A percentile compares a stretch with the other conserved stretches of the same genome.
Conservation (phyloP, 1,140 invertebrate species). For the Drosophila watanabei region DNA sequence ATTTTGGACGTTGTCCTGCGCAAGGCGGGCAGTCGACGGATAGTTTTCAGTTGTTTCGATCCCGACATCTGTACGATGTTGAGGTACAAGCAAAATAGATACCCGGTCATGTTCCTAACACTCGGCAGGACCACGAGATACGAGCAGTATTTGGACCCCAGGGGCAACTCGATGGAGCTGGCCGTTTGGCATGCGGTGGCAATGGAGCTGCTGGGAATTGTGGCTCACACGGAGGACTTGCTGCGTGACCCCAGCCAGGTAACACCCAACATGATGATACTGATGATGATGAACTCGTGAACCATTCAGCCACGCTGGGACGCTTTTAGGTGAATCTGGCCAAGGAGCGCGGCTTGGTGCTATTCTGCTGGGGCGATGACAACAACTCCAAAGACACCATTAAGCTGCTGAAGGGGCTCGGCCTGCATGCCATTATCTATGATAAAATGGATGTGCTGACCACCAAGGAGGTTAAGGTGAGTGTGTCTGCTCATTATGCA, state of each 20-base stretch:
- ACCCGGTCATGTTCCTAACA: slow-evolving; percentile 97
- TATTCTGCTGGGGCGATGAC: slow-evolving; percentile 99
- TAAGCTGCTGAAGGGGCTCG: slow-evolving; percentile 93
- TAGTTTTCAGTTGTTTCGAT: slow-evolving; percentile 98
- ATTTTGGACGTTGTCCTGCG: slow-evolving; percentile 93
- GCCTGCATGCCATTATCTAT: slow-evolving; percentile 97
- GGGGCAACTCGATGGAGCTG: slow-evolving; percentile 92
- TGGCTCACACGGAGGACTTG: slow-evolving; percentile 96
- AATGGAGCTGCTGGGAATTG: slow-evolving; percentile 94
- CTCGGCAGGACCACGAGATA: slow-evolving; percentile 94
- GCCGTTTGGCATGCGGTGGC: slow-evolving; percentile 93
- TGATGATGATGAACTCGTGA: slow-evolving; percentile 44
- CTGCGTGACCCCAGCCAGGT: slow-evolving; percentile 92
- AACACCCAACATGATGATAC: slow-evolving; percentile 43
- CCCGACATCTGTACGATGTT: slow-evolving; percentile 97
- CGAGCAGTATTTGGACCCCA: slow-evolving; percentile 92
- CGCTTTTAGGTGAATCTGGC: slow-evolving; percentile 89
- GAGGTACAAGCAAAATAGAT: slow-evolving; percentile 96
- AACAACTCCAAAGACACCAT: slow-evolving; percentile 96
- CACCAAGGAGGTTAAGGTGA: slow-evolving; percentile 92
- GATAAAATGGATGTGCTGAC: slow-evolving; percentile 95
- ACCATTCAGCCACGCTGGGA: slow-evolving; percentile 45
- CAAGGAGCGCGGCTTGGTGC: slow-evolving; percentile 91
- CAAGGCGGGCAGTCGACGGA: slow-evolving; percentile 91
- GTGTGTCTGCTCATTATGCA: not conserved